phyloP scores from a whole-genome alignment of 2,113 vertebrate species.

The Dipodomys spectabilis region DNA sequence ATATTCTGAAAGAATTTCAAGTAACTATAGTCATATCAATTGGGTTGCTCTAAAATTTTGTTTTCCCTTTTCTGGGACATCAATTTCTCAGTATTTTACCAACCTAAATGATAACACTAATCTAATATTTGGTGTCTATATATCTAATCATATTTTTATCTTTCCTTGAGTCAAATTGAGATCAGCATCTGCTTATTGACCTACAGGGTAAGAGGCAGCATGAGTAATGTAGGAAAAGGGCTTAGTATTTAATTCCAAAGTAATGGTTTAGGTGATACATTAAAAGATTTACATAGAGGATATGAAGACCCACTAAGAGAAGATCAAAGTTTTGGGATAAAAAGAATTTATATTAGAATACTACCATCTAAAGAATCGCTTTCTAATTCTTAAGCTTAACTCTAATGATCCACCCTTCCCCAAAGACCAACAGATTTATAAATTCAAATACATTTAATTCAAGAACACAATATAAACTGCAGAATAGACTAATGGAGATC shows the following conservation, averaged over 20 bases:
- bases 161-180: neutral
- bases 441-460: neutral
- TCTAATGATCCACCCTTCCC: neutral
- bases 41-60: neutral
- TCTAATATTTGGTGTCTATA: neutral
- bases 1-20: neutral
- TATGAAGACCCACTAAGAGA: neutral
- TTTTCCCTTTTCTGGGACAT: neutral
- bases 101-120: neutral
- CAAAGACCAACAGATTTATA: neutral
- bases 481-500: too few relatives aligned
- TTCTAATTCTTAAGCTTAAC: neutral
- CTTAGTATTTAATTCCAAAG: neutral
- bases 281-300: neutral
- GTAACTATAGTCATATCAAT: neutral
- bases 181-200: neutral
- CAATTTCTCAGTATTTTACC: neutral
- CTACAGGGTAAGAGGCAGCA: neutral
- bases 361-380: neutral
- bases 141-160: neutral
- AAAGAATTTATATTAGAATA: neutral
- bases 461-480: neutral
- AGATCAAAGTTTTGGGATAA: neutral
- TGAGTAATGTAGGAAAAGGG: fast-evolving
- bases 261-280: neutral